Evolutionary conservation across 2,888 invertebrate species (phyloP).

Genomic region (Epinotia nisella): DNA sequence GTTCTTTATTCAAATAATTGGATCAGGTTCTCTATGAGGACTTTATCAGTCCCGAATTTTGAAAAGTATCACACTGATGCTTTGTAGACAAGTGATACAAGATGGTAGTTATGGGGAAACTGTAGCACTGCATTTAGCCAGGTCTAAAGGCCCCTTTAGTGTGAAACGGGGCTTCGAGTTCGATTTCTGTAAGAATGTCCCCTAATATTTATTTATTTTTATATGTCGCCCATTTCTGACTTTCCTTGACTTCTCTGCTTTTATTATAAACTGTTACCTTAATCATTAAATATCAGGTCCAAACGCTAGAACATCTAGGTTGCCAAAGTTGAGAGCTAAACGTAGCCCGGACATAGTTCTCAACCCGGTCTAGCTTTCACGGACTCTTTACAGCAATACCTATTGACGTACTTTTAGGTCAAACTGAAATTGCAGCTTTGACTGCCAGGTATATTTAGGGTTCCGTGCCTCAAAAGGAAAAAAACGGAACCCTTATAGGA

Average conservation of each 20-base stretch:
- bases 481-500: too few species aligned
- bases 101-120: too few species aligned
- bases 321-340: constrained; percentile 25
- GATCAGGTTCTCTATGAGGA: constrained; percentile 3
- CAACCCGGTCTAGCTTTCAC: constrained; percentile 9
- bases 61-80: neutral
- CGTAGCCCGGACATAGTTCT: constrained; percentile 21
- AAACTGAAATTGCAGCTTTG: neutral
- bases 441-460: neutral
- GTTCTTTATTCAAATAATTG: constrained; percentile 38
- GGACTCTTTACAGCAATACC: constrained; percentile 12
- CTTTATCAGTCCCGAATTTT: neutral
- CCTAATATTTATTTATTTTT: too few species aligned
- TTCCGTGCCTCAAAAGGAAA: too few species aligned
- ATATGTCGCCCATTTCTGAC: too few species aligned
- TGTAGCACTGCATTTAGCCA: too few species aligned
- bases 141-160: too few species aligned
- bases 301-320: neutral
- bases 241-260: neutral
- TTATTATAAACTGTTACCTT: neutral
- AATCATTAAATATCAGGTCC: constrained; percentile 2
- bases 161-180: too few species aligned
- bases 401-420: constrained; percentile 2
- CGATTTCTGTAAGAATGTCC: neutral
- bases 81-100: neutral